Conservation (phyloP, 1,140 invertebrate species). For the Megalopta genalis region DNA sequence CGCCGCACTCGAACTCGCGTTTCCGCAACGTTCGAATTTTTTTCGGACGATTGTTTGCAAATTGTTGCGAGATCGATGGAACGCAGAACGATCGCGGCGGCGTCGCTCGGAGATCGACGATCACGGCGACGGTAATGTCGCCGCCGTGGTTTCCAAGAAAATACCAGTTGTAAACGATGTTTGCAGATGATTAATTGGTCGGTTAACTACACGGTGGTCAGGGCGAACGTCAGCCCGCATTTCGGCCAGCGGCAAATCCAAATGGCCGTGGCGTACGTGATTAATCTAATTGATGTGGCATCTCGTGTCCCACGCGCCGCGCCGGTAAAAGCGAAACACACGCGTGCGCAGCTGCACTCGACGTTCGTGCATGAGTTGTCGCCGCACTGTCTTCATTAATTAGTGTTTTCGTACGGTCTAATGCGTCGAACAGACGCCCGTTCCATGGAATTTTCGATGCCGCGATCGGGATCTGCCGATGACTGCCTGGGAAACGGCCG, state of each 20-base stretch:
- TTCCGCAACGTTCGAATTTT: no score
- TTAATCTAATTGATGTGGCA: constrained; percentile 69
- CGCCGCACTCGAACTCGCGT: no score
- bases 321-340: constrained; percentile 52
- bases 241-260: constrained; percentile 46
- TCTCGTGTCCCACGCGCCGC: constrained; percentile 52
- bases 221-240: constrained; percentile 25
- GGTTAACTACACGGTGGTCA: constrained; percentile 16
- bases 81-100: no score
- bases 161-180: constrained; percentile 3
- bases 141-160: constrained; percentile 28
- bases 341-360: constrained; percentile 60
- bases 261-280: constrained; percentile 61
- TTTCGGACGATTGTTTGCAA: no score
- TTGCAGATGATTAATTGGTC: constrained; percentile 53
- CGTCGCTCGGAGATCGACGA: background rate
- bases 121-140: background rate
- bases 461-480: background rate
- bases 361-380: constrained; percentile 60
- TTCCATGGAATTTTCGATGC: constrained; percentile 4
- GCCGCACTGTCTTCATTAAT: constrained; percentile 66
- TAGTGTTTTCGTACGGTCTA: constrained; percentile 60
- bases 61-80: no score
- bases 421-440: constrained; percentile 21
- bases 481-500: background rate